Base-by-base conservation (phyloP, 2,797 vertebrate genomes). In the Thamnophis elegans region DNA sequence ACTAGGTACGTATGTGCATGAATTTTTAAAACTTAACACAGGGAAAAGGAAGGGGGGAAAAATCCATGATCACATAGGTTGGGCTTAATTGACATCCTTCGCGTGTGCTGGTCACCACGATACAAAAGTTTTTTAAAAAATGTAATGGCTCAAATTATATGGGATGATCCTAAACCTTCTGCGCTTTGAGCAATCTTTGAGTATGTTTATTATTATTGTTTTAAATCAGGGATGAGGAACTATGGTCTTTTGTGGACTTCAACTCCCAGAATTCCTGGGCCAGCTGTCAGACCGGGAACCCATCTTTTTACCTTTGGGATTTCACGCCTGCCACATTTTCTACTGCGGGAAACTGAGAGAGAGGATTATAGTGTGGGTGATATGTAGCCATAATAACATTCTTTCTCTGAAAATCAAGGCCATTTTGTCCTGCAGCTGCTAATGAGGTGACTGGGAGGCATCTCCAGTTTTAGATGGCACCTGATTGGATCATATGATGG, bases 1-100 rank as follows among this genome's bases (percentile, higher is more conserved):
- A 97, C 97, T 99, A 95, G 98, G 99, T 99, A 98, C 2, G 92
- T 59, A 54, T 2, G 42, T 88, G 47, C 36, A 42, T 56, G 20
- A 9, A 11, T 11, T 47, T 82, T 47, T 25, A 82, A 82, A 82
- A 42, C 3, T 42, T 82, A 42, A 82, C 2, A 55, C 13, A 28
- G 18, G 25, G 9, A 56, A 42, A 65, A 56, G 14, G 60, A 91
- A 73, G n/a, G 42, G 26, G 42, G 88, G 56, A 56, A 56, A 56
- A 58, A 7, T 14, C 14, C 28, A 4, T 88, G 53, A 47, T 25
- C 60, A 11, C 32, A 14, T 36, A 54, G 16, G 18, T 42, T 36
- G 16, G n/a, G n/a, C 65, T 36, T 73, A 18, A 78, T 78, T 78
- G 36, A 42, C 36, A 78, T 18, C 68, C 8, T 42, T 78, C 78